Evolutionary conservation across 2,113 vertebrate species (phyloP), one percentile per base, ranked within the genome.

Genomic region (Alethe castanea): DNA sequence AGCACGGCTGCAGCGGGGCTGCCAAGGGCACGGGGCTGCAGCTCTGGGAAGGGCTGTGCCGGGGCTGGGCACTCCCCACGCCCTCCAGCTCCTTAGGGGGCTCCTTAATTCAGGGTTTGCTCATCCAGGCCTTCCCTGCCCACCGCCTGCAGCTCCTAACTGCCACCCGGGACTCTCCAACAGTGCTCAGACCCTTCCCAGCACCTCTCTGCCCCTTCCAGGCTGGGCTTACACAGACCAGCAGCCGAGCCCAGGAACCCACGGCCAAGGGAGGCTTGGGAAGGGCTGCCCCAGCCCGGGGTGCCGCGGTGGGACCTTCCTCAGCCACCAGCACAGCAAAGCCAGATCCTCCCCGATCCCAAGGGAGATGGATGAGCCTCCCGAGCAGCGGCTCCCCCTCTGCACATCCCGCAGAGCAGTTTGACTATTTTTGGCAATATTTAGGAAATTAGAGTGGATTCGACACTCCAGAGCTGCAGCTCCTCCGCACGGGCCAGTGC

Each of bases 381-480:
- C 71, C 5, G 62, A 11, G 79, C 48, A 35, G 71, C 5, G 0
- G 71, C 71, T 83, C 88, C 88, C 80, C 80, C 88, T 82, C 70
- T 11, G 35, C 22, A 42, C 80, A 83, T 28, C 88, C 80, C 4
- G 23, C 6, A 0, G 54, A 90, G 62, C 35, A 62, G 56, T 70
- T 77, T 90, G 80, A 90, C 88, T 90, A 90, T 90, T 90, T 90
- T 90, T 90, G 88, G 88, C 80, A 90, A 90, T 90, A 83, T 90
- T 83, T 83, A 62, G 88, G 88, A 48, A 90, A 90, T 62, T 70
- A 61, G 12, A 83, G 42, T 35, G 64, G 56, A 56, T 77, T 77
- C 4, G 0, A 50, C 35, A 26, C 87, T 31, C 35, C 25, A 23
- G 71, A 83, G 79, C 79, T 31, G 38, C 35, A 47, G 47, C 79